These are phyloP conservation scores for Drosophila erecta DNA, from an alignment of 1,140 invertebrate species.

Conservation along the genomic window DNA sequence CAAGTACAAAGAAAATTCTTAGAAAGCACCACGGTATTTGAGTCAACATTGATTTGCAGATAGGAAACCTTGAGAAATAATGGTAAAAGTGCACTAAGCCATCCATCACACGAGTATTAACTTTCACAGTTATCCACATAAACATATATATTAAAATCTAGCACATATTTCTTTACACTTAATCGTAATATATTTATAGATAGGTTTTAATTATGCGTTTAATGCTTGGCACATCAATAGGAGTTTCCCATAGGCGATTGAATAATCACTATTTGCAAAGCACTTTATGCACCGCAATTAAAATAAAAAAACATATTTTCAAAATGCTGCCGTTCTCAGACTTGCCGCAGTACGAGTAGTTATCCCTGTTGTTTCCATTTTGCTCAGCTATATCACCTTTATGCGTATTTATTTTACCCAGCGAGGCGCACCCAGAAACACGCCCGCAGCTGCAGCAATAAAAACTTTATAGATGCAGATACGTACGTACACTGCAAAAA, in stretches of 20 bases:
- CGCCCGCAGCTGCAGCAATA: slow-evolving; percentile 75
- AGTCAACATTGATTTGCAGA: slow-evolving; percentile 11
- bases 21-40: slow-evolving; percentile 10
- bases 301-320: slow-evolving; percentile 43
- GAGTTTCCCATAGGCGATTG: slow-evolving; percentile 18
- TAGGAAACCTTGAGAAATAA: slow-evolving; percentile 4
- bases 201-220: not conserved
- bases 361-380: slow-evolving; percentile 41
- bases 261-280: slow-evolving; percentile 26
- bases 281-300: slow-evolving; percentile 48
- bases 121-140: not conserved
- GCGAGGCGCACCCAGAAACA: slow-evolving; percentile 74
- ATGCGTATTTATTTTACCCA: slow-evolving; percentile 59
- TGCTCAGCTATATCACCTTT: slow-evolving; percentile 33
- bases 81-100: not conserved
- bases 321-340: slow-evolving; percentile 22
- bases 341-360: slow-evolving; percentile 14
- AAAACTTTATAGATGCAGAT: slow-evolving; percentile 64
- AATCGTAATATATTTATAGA: not conserved
- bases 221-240: not conserved
- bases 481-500: slow-evolving; percentile 53
- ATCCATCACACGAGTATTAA: no score
- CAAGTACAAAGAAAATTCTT: slow-evolving; percentile 20
- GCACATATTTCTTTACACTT: no score
- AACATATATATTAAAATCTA: not conserved